Evolutionary conservation across 2,888 invertebrate species (phyloP).

Genomic region (Schizaphis graminum): DNA sequence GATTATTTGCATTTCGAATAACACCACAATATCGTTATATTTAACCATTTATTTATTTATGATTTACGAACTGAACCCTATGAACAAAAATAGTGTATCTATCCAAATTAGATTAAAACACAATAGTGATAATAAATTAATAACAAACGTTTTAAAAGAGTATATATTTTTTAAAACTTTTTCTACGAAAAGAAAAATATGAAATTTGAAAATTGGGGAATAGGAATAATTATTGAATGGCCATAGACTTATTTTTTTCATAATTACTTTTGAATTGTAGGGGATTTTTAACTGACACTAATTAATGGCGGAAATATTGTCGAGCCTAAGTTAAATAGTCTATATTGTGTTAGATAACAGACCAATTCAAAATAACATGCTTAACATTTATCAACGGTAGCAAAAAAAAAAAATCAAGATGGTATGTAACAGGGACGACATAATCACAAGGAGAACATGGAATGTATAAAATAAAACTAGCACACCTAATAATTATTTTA

Average conservation of each 20-base stretch:
- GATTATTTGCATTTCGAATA: not conserved
- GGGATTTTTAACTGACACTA: not conserved
- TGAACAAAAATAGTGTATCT: not conserved
- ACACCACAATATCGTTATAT: not conserved
- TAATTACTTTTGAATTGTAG: not conserved
- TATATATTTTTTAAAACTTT: not conserved
- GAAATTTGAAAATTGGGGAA: not conserved
- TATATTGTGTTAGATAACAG: not conserved
- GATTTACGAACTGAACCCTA: not conserved
- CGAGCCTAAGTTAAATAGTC: not conserved
- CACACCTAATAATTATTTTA: not conserved
- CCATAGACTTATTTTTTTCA: not conserved
- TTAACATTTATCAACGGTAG: not conserved
- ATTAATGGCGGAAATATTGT: not conserved
- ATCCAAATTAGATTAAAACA: not conserved
- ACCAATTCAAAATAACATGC: not conserved
- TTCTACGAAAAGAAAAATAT: not conserved
- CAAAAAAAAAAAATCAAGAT: not conserved
- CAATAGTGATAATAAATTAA: not conserved
- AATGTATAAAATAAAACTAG: not conserved
- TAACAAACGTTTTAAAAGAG: not conserved
- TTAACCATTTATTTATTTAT: not conserved
- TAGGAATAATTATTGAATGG: fast-evolving
- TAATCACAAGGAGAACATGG: not conserved
- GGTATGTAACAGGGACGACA: not conserved